Evolutionary conservation across 2,113 vertebrate genomes (phyloP).

Genomic region (Gavialis gangeticus): DNA sequence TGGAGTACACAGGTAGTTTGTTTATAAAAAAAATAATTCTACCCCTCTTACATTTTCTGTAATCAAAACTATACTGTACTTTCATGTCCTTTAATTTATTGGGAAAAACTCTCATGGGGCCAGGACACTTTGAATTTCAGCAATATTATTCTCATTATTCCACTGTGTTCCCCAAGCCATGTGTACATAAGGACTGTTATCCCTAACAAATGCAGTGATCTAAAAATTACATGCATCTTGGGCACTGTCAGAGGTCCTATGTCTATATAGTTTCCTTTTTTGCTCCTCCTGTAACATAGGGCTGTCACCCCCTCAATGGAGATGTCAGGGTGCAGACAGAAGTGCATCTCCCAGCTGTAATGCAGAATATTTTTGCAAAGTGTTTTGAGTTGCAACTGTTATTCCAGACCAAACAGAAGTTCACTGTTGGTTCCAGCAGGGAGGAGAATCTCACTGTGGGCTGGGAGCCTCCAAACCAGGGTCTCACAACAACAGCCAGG

Average conservation of each 20-base stretch:
- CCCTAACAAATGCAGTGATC: not conserved
- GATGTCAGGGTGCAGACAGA: too few relatives aligned
- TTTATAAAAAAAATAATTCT: slow-evolving; percentile 44
- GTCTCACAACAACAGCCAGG: too few relatives aligned
- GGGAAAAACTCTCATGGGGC: slow-evolving; percentile 17
- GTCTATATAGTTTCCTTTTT: not conserved
- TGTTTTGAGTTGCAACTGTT: too few relatives aligned
- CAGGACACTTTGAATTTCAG: not conserved
- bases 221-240: not conserved
- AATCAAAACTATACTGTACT: slow-evolving; percentile 66
- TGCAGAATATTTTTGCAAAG: too few relatives aligned
- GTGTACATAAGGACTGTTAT: not conserved
- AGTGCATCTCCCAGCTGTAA: too few relatives aligned
- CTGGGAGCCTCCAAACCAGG: too few relatives aligned
- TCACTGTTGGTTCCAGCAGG: too few relatives aligned
- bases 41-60: slow-evolving; percentile 33
- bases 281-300: not conserved
- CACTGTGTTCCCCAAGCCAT: not conserved
- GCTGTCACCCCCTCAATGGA: not conserved
- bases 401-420: too few relatives aligned
- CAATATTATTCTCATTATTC: slow-evolving; percentile 17
- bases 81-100: slow-evolving; percentile 39
- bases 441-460: too few relatives aligned
- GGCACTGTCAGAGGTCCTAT: not conserved
- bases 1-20: slow-evolving; percentile 13